phyloP scores from a whole-genome alignment of 2,888 invertebrate species.

The Drosophila fungiperda region DNA sequence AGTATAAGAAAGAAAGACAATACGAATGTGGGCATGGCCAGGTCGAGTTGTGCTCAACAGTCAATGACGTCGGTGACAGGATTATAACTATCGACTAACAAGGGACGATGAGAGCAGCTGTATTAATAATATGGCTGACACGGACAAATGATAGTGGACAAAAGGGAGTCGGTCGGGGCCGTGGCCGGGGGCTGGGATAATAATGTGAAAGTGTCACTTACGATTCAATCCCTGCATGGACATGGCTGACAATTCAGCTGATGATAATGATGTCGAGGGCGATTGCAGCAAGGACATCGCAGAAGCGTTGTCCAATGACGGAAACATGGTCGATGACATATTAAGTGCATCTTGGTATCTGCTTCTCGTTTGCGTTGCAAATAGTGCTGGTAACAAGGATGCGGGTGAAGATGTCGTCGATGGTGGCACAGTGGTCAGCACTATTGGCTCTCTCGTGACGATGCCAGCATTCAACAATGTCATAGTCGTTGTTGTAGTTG shows the following conservation, averaged over 20 bases:
- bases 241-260: slow-evolving; percentile 74
- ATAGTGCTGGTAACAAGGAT: slow-evolving; percentile 67
- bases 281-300: slow-evolving; percentile 58
- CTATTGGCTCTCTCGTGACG: slow-evolving; percentile 14
- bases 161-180: background rate
- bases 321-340: slow-evolving; percentile 84
- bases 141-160: slow-evolving; percentile 7
- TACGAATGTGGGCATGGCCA: slow-evolving; percentile 32
- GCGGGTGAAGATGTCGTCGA: slow-evolving; percentile 75
- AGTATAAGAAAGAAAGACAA: slow-evolving; percentile 41
- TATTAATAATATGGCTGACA: slow-evolving; percentile 36
- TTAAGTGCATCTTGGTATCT: slow-evolving; percentile 84
- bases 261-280: slow-evolving; percentile 56
- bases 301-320: slow-evolving; percentile 72
- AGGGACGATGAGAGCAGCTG: slow-evolving; percentile 27
- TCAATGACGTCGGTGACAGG: slow-evolving; percentile 47
- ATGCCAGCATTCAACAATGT: slow-evolving; percentile 22
- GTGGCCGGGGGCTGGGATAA: slow-evolving; percentile 32
- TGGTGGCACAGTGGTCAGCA: slow-evolving; percentile 53
- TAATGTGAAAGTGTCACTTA: slow-evolving; percentile 76
- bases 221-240: slow-evolving; percentile 84
- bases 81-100: slow-evolving; percentile 57
- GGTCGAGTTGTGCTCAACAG: slow-evolving; percentile 20
- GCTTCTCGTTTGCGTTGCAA: slow-evolving; percentile 76
- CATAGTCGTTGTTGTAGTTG: slow-evolving; percentile 15